phyloP scores from a whole-genome alignment of 2,113 vertebrate species.

The Rana temporaria region DNA sequence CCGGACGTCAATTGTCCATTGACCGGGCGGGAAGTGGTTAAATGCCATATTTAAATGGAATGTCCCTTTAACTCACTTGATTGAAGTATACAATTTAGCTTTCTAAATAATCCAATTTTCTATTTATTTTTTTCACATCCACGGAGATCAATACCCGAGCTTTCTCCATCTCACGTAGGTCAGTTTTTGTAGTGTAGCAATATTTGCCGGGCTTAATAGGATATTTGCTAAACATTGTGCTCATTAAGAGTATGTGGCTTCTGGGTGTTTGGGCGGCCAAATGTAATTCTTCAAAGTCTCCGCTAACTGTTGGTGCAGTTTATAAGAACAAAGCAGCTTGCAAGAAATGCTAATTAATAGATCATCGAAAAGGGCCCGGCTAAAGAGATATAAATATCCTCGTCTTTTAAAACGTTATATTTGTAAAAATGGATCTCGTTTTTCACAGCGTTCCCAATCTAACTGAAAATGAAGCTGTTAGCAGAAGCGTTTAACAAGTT shows the following conservation, averaged over 20 bases:
- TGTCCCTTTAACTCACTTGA: not conserved
- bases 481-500: not conserved
- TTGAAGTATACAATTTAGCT: not conserved
- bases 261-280: slow-evolving; percentile 21
- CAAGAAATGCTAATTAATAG: slow-evolving; percentile 51
- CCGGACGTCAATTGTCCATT: too few relatives aligned
- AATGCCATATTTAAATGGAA: not conserved
- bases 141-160: not conserved
- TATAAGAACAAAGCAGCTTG: slow-evolving; percentile 31
- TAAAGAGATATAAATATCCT: slow-evolving; percentile 27
- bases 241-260: slow-evolving; percentile 34
- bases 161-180: slow-evolving; percentile 25
- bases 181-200: slow-evolving; percentile 53
- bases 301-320: slow-evolving; percentile 27
- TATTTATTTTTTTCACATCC: not conserved
- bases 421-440: not conserved
- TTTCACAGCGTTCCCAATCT: slow-evolving; percentile 3
- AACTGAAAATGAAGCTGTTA: not conserved
- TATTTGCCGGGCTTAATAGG: slow-evolving; percentile 57
- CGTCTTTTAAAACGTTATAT: slow-evolving; percentile 4
- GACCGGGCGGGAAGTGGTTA: too few relatives aligned
- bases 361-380: slow-evolving; percentile 15
- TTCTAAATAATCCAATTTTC: slow-evolving; percentile 22
- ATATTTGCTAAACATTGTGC: slow-evolving; percentile 54
- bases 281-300: slow-evolving; percentile 54